Evolutionary conservation across 2,113 vertebrate species (phyloP), one percentile per base, ranked within the genome.

Genomic region (Podarcis raffonei): DNA sequence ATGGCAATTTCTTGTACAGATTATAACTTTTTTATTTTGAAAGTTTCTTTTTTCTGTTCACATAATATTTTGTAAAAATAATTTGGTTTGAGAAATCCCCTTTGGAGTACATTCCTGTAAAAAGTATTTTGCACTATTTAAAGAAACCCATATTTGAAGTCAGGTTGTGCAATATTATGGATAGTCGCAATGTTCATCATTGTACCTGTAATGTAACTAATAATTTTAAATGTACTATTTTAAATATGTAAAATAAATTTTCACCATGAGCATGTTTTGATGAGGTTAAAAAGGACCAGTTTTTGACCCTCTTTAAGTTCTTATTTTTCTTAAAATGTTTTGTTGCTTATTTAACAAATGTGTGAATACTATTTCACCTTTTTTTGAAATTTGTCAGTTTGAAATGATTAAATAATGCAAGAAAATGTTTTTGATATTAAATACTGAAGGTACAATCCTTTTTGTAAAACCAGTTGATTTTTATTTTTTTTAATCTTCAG

Each of bases 161-260:
- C 98, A 99, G 98, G 97, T 97, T 98, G 99, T 99, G 98, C 99
- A 99, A 99, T 99, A 99, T 95, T 96, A 97, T 97, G 95, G 94
- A 96, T 95, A 98, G 97, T 96, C 97, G 95, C 98, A 97, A 97
- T 98, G 97, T 97, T 97, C 96, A 97, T 97, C 98, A 97, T 98
- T 99, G 98, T 98, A 97, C 97, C 97, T 98, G 97, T 98, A 98
- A 98, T 98, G 97, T 98, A 98, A 98, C 97, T 97, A 98, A 98
- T 97, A 98, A 98, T 98, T 98, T 98, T 97, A 99, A 98, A 97
- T 99, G 98, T 99, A 98, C 96, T 97, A 98, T 98, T 98, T 99
- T 99, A 98, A 99, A 98, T 98, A 98, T 99, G 98, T 99, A 98
- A 98, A 99, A 99, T 99, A 98, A 98, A 98, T 97, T 97, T 98